Conservation (phyloP, 2,113 vertebrate species). For the Pipra filicauda region DNA sequence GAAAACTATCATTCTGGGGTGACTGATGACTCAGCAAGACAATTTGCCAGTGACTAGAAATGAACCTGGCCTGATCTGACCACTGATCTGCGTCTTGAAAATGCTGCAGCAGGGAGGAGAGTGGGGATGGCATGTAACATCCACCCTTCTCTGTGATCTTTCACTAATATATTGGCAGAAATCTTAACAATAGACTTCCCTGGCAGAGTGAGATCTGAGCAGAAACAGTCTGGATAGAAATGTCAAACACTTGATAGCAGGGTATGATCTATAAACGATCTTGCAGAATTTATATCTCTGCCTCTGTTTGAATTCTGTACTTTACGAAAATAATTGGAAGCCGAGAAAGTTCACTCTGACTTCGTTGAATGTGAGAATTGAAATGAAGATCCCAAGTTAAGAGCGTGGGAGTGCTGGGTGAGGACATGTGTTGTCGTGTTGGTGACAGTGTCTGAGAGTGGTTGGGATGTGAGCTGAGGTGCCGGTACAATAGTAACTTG, state of each 20-base stretch:
- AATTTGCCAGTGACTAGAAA: not conserved
- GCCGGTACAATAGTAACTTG: not conserved
- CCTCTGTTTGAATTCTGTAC: not conserved
- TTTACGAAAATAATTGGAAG: not conserved
- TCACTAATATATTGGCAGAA: not conserved
- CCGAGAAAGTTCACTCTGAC: slow-evolving; percentile 11
- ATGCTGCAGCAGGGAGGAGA: not conserved
- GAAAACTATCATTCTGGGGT: not conserved
- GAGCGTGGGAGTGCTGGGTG: slow-evolving; percentile 4
- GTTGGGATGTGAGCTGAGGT: not conserved
- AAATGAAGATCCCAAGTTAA: not conserved
- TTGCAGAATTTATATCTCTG: not conserved
- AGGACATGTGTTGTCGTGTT: not conserved
- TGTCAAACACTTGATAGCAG: not conserved
- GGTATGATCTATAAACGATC: not conserved
- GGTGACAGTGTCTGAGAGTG: not conserved
- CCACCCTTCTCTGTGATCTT: not conserved
- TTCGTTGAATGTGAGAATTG: not conserved
- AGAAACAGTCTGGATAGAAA: not conserved
- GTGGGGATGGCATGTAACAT: not conserved
- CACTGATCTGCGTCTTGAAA: not conserved
- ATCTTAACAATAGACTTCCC: not conserved
- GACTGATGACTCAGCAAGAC: not conserved
- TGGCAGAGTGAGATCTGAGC: not conserved
- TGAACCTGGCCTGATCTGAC: not conserved